These are phyloP conservation scores for Seriola quinqueradiata DNA, from an alignment of 2,113 vertebrate species.

Conservation along the genomic window DNA sequence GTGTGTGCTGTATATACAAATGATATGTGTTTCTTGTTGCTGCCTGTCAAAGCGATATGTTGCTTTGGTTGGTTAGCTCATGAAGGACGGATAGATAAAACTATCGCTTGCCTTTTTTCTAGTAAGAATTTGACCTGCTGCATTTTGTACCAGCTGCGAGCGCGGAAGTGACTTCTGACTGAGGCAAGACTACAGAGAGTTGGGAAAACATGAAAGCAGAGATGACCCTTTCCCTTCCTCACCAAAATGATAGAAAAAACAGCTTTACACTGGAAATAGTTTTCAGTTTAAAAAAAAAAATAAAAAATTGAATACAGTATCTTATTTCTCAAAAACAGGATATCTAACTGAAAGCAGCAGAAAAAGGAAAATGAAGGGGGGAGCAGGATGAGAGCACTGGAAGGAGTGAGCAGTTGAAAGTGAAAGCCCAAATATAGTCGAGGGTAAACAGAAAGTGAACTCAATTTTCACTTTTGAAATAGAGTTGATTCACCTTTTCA, in stretches of 20 bases:
- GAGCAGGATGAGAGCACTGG: background rate
- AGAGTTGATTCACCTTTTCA: slow-evolving; percentile 28
- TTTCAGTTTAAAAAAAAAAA: background rate
- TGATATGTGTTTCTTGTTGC: background rate
- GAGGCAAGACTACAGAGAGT: slow-evolving; percentile 15
- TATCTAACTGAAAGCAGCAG: background rate
- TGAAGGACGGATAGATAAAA: background rate
- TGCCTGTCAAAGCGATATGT: background rate
- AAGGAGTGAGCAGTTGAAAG: slow-evolving; percentile 4
- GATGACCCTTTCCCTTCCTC: slow-evolving; percentile 2
- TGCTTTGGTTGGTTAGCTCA: background rate
- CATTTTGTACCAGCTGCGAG: slow-evolving; percentile 12
- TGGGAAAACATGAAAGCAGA: background rate
- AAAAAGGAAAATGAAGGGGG: background rate
- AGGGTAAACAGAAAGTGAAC: slow-evolving; percentile 43
- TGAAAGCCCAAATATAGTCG: background rate
- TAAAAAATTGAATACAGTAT: background rate
- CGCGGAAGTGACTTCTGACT: slow-evolving; percentile 18
- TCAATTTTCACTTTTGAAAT: slow-evolving; percentile 47
- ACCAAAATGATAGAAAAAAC: background rate
- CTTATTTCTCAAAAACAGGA: background rate
- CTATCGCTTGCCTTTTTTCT: background rate
- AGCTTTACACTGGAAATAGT: background rate
- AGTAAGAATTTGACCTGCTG: background rate
- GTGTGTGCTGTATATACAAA: background rate